A percentile compares a stretch with the other conserved stretches of the same genome.
Evolutionary conservation across 2,888 invertebrate genomes (phyloP).

Genomic region (Hypomecis punctinalis): DNA sequence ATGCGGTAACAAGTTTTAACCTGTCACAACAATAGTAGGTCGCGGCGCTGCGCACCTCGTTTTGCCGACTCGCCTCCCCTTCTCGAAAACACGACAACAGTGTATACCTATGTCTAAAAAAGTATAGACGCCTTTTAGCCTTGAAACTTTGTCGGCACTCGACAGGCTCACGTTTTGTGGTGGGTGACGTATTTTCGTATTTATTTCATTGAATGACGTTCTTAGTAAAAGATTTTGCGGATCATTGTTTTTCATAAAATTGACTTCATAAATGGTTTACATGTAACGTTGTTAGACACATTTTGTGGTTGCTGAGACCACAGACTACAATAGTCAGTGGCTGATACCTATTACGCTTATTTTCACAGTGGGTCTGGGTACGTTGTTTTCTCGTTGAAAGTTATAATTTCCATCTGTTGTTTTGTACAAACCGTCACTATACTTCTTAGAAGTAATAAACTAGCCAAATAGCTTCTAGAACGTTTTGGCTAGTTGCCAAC

Average conservation of each 20-base stretch:
- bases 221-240: too few species aligned
- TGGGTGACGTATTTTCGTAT: slow-evolving; percentile 4
- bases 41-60: background rate
- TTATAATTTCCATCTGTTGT: background rate
- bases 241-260: too few species aligned
- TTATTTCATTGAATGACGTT: background rate
- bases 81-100: slow-evolving; percentile 7
- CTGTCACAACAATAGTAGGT: slow-evolving; percentile 25
- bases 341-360: too few species aligned
- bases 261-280: too few species aligned
- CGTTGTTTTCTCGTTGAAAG: background rate
- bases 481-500: slow-evolving; percentile 19
- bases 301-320: too few species aligned
- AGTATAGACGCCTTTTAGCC: slow-evolving; percentile 1
- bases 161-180: background rate
- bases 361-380: too few species aligned
- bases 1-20: slow-evolving; percentile 13
- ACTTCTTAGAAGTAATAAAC: slow-evolving; percentile 1
- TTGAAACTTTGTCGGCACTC: slow-evolving; percentile 1
- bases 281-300: too few species aligned
- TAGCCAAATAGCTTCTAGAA: background rate
- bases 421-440: background rate
- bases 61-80: background rate
- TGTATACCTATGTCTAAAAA: background rate
- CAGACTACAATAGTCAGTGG: too few species aligned